These are phyloP conservation scores for Cheilinus undulatus DNA, from an alignment of 2,113 vertebrate genomes.

Conservation along the genomic window DNA sequence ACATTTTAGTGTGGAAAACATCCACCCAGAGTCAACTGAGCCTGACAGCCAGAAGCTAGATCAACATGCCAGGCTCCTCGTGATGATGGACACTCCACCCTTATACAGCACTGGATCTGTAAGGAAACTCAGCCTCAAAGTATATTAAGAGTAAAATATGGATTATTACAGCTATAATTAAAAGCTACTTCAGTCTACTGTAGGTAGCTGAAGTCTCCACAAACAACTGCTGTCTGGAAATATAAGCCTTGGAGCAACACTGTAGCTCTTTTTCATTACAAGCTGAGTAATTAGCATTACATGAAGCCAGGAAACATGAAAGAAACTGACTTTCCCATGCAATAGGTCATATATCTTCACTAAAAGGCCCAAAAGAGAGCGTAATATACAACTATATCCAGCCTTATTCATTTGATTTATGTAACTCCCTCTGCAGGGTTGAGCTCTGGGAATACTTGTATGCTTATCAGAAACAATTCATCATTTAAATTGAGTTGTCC, in stretches of 20 bases:
- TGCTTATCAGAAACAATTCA: neutral
- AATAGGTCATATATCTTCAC: slow-evolving; percentile 52
- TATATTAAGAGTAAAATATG: slow-evolving; percentile 60
- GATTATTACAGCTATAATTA: slow-evolving; percentile 58
- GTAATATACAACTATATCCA: slow-evolving; percentile 35
- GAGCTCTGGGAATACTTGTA: slow-evolving; percentile 29
- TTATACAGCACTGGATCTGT: slow-evolving; percentile 24
- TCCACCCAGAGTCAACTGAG: slow-evolving; percentile 26
- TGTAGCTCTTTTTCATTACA: slow-evolving; percentile 50
- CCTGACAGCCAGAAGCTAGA: slow-evolving; percentile 53
- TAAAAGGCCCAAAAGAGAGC: slow-evolving; percentile 36
- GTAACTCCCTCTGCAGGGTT: slow-evolving; percentile 12
- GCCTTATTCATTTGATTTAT: slow-evolving; percentile 37
- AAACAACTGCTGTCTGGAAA: slow-evolving; percentile 66
- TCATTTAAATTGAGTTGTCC: neutral
- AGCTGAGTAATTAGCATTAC: slow-evolving; percentile 57
- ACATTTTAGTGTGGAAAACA: slow-evolving; percentile 46
- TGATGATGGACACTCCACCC: slow-evolving; percentile 51
- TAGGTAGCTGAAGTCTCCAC: slow-evolving; percentile 49
- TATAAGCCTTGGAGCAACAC: slow-evolving; percentile 32
- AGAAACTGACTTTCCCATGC: slow-evolving; percentile 65
- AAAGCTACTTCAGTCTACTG: slow-evolving; percentile 24
- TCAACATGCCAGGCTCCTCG: slow-evolving; percentile 41
- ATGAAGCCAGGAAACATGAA: slow-evolving; percentile 54
- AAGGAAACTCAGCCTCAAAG: slow-evolving; percentile 25